Evolutionary conservation across 2,888 invertebrate genomes (phyloP).

Genomic region (Papilio demoleus): DNA sequence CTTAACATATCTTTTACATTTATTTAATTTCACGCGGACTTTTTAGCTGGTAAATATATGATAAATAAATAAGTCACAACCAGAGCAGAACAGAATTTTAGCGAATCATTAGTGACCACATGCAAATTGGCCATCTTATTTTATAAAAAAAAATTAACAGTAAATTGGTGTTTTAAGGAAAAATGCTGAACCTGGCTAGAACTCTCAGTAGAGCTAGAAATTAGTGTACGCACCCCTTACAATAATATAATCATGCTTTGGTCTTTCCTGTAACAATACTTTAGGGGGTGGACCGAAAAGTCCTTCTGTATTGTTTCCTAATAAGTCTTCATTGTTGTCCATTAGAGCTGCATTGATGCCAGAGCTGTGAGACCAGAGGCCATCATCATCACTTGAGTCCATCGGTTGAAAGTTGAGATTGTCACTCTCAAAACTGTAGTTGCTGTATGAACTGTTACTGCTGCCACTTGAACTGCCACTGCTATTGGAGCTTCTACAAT

Average conservation of each 20-base stretch:
- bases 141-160: no score
- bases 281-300: slow-evolving; percentile 63
- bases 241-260: slow-evolving; percentile 87
- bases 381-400: slow-evolving; percentile 64
- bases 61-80: no score
- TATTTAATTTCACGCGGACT: no score
- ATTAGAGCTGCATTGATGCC: neutral
- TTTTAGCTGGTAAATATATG: no score
- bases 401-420: slow-evolving; percentile 49
- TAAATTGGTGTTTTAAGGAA: no score
- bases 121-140: no score
- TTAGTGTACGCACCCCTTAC: slow-evolving; percentile 66
- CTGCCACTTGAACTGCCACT: slow-evolving; percentile 26
- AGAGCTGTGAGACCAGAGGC: slow-evolving; percentile 23
- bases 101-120: no score
- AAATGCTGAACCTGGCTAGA: no score
- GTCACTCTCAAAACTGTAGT: slow-evolving; percentile 55
- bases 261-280: slow-evolving; percentile 84
- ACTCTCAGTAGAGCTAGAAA: no score
- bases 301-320: slow-evolving; percentile 48
- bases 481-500: slow-evolving; percentile 36
- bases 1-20: no score
- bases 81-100: no score
- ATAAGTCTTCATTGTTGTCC: slow-evolving; percentile 49
- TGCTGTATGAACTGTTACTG: slow-evolving; percentile 37